These are phyloP conservation scores for Gerris lacustris DNA, from an alignment of 2,888 invertebrate species.

Conservation along the genomic window DNA sequence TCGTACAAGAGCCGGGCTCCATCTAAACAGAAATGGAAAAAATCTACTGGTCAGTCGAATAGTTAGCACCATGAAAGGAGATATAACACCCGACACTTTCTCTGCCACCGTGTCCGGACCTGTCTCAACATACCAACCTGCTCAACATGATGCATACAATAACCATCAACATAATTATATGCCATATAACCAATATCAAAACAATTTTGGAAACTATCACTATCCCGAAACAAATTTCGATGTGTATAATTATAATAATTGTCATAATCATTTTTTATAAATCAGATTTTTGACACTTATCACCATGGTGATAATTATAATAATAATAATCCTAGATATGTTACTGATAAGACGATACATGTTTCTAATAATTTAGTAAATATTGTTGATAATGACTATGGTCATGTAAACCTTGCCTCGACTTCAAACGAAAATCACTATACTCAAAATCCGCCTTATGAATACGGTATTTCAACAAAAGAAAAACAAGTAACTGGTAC, in stretches of 20 bases:
- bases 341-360: background rate
- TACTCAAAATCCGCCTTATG: background rate
- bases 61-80: background rate
- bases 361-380: background rate
- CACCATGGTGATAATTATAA: background rate
- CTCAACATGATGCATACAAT: background rate
- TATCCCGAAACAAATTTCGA: background rate
- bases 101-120: background rate
- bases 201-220: background rate
- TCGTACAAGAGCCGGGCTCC: background rate
- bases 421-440: background rate
- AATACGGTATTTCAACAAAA: background rate
- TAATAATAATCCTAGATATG: background rate
- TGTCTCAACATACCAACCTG: background rate
- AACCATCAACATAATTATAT: background rate
- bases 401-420: background rate
- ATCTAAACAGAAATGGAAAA: background rate
- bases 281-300: background rate
- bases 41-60: background rate
- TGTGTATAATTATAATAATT: background rate
- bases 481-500: background rate
- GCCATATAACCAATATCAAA: background rate
- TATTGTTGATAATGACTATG: background rate
- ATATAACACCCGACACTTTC: background rate
- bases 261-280: background rate